A percentile compares a stretch with the other conserved stretches of the same genome.
phyloP scores from a whole-genome alignment of 2,888 invertebrate species.

The Flexamia atlantica region DNA sequence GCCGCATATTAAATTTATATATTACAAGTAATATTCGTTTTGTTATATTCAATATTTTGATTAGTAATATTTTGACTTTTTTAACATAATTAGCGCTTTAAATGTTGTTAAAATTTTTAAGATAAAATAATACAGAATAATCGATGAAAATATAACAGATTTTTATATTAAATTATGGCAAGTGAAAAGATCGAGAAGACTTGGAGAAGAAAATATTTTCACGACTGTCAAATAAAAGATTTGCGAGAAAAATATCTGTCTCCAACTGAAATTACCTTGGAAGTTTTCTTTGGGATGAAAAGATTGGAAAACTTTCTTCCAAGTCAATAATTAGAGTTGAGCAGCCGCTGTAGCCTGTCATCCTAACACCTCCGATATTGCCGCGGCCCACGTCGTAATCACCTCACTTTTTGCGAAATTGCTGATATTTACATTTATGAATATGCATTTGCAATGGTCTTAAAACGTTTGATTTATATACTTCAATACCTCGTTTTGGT shows the following conservation, averaged over 20 bases:
- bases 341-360: background rate
- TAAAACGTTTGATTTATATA: background rate
- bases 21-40: no score
- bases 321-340: background rate
- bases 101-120: no score
- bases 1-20: no score
- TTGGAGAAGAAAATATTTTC: background rate
- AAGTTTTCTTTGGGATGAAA: slow-evolving; percentile 19
- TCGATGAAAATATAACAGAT: no score
- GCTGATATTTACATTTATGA: background rate
- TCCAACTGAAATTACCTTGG: slow-evolving; percentile 26
- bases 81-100: no score
- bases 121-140: no score
- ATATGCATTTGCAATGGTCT: background rate
- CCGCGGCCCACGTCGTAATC: background rate
- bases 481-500: background rate
- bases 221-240: slow-evolving; percentile 10
- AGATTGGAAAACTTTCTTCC: slow-evolving; percentile 22
- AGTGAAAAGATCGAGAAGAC: no score
- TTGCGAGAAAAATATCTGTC: background rate
- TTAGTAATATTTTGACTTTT: no score
- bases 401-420: slow-evolving; percentile 16
- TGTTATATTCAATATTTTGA: no score
- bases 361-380: background rate
- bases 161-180: no score